Evolutionary conservation across 2,888 invertebrate species (phyloP).

Genomic region (Dione juno): DNA sequence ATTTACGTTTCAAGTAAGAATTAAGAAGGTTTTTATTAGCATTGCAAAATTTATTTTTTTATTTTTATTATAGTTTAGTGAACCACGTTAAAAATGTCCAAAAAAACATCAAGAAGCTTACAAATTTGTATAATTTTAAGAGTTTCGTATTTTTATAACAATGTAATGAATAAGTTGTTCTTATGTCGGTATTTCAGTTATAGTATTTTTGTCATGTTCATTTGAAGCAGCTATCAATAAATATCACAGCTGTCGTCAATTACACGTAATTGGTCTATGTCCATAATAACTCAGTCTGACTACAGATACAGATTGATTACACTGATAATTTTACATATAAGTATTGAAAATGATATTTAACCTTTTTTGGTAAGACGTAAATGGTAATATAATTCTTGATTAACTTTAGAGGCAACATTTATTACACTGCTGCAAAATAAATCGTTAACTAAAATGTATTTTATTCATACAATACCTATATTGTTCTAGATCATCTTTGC

Average conservation of each 20-base stretch:
- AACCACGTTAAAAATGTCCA: conserved; percentile 21
- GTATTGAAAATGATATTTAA: conserved; percentile 27
- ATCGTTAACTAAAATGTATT: not conserved
- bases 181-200: conserved; percentile 11
- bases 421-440: not conserved
- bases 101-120: conserved; percentile 7
- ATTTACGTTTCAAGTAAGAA: conserved; percentile 3
- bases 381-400: not conserved
- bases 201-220: conserved; percentile 31
- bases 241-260: conserved; percentile 34
- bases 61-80: conserved; percentile 16
- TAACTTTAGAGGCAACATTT: not conserved
- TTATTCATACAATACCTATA: not conserved
- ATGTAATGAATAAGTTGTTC: not conserved
- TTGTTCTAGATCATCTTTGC: conserved; percentile 74
- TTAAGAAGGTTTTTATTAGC: conserved; percentile 17
- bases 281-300: conserved; percentile 31
- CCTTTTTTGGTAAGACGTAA: conserved; percentile 10
- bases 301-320: conserved; percentile 37
- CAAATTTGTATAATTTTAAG: conserved; percentile 6
- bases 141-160: not conserved
- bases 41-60: conserved; percentile 26
- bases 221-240: conserved; percentile 35
- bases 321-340: conserved; percentile 29
- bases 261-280: conserved; percentile 30